Evolutionary conservation across 2,113 vertebrate species (phyloP).

Genomic region (Melanocharis versteri): DNA sequence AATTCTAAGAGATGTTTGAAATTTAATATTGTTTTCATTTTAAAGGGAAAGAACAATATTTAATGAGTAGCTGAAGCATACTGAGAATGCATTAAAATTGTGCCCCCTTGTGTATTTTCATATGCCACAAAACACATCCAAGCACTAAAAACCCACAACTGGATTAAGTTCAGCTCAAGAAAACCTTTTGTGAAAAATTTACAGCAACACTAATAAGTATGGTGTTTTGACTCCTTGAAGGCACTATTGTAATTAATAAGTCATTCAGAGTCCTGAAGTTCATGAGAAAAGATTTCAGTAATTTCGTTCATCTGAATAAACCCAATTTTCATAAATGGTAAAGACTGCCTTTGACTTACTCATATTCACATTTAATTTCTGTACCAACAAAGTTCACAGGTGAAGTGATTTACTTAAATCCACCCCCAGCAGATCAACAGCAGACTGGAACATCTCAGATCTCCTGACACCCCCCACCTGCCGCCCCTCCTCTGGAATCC

Average conservation of each 20-base stretch:
- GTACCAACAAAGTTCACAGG: not conserved
- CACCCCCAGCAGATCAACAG: fast-evolving
- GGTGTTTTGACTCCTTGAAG: constrained; percentile 10
- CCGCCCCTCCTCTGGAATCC: not conserved
- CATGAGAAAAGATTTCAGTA: constrained; percentile 17
- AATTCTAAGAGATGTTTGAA: not conserved
- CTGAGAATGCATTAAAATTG: constrained; percentile 22
- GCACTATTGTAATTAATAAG: constrained; percentile 7
- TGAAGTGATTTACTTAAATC: not conserved
- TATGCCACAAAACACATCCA: not conserved
- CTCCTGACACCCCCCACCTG: not conserved
- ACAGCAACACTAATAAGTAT: not conserved
- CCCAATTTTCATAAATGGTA: not conserved
- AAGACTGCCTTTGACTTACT: not conserved
- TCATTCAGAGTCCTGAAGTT: not conserved
- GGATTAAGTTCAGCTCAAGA: not conserved
- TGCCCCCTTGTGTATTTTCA: constrained; percentile 51
- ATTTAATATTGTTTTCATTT: not conserved
- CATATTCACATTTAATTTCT: not conserved
- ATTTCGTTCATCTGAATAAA: not conserved
- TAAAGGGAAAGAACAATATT: not conserved
- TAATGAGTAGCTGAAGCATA: not conserved
- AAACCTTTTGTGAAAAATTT: constrained; percentile 28
- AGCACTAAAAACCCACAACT: not conserved
- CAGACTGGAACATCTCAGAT: not conserved